phyloP scores from a whole-genome alignment of 2,888 invertebrate genomes.

The Dynastes hyllus region DNA sequence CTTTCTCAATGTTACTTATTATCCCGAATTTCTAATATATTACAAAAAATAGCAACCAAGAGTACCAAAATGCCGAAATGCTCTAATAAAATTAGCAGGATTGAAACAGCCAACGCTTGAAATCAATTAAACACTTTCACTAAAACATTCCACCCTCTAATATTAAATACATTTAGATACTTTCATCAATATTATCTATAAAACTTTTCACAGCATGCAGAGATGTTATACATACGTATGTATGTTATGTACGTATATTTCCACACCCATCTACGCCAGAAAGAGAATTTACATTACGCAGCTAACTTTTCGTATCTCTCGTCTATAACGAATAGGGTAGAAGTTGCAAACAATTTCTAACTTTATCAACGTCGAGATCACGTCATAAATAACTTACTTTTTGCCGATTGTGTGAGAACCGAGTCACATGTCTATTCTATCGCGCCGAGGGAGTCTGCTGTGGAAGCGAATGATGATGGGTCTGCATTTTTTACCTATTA shows the following conservation, averaged over 20 bases:
- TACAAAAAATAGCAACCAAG: too few relatives aligned
- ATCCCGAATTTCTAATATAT: too few relatives aligned
- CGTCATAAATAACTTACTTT: slow-evolving; percentile 44
- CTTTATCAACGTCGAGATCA: slow-evolving; percentile 39
- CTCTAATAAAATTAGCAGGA: too few relatives aligned
- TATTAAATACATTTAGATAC: neutral
- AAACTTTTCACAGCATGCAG: too few relatives aligned
- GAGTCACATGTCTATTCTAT: slow-evolving; percentile 25
- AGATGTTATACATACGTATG: neutral
- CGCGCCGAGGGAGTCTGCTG: neutral
- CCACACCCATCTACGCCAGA: neutral
- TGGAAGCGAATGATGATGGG: neutral
- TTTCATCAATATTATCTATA: too few relatives aligned
- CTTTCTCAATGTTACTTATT: too few relatives aligned
- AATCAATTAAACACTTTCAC: too few relatives aligned
- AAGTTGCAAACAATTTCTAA: slow-evolving; percentile 40
- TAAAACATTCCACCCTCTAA: neutral
- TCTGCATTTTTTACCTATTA: slow-evolving; percentile 27
- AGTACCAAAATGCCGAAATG: too few relatives aligned
- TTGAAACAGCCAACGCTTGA: too few relatives aligned
- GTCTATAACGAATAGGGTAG: slow-evolving; percentile 13
- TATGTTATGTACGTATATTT: neutral
- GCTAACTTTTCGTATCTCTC: slow-evolving; percentile 35
- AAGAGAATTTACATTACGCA: slow-evolving; percentile 22
- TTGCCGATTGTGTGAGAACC: slow-evolving; percentile 33